A percentile compares a stretch with the other conserved stretches of the same genome.
Evolutionary conservation across 2,797 vertebrate genomes (phyloP).

Genomic region (Parauchenoglanis punctatus): DNA sequence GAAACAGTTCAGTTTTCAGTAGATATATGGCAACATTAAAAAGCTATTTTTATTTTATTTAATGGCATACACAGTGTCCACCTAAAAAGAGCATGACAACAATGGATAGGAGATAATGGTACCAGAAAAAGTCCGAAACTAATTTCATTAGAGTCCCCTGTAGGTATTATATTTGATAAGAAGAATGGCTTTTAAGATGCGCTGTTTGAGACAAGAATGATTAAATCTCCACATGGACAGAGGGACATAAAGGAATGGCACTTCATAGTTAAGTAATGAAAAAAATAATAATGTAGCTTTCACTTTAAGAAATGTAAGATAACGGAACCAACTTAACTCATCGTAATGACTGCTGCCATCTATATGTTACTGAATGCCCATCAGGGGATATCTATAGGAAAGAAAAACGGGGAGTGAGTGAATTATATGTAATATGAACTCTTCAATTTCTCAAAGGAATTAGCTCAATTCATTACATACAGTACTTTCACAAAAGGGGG

Average conservation of each 20-base stretch:
- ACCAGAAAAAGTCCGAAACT: not conserved
- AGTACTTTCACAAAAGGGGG: slow-evolving; percentile 64
- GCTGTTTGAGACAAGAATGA: slow-evolving; percentile 67
- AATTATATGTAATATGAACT: slow-evolving; percentile 72
- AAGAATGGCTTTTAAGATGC: slow-evolving; percentile 62
- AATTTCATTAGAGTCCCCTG: slow-evolving; percentile 24
- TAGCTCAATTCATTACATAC: slow-evolving; percentile 75
- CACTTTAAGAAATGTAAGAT: slow-evolving; percentile 75
- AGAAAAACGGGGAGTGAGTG: slow-evolving; percentile 49
- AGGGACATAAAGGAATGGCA: slow-evolving; percentile 69
- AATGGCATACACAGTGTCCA: slow-evolving; percentile 16
- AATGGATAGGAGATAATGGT: slow-evolving; percentile 11
- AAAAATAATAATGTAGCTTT: slow-evolving; percentile 67
- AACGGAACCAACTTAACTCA: slow-evolving; percentile 73
- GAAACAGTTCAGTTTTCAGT: slow-evolving; percentile 20
- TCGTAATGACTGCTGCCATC: slow-evolving; percentile 71
- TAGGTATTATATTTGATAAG: slow-evolving; percentile 68
- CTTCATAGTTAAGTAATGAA: slow-evolving; percentile 73
- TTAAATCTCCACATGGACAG: slow-evolving; percentile 64
- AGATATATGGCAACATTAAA: slow-evolving; percentile 23
- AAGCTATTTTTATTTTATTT: slow-evolving; percentile 32
- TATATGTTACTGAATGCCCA: slow-evolving; percentile 68
- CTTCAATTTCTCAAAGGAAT: slow-evolving; percentile 71
- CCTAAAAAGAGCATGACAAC: slow-evolving; percentile 13
- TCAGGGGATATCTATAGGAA: slow-evolving; percentile 65